Evolutionary conservation across 1,140 invertebrate genomes (phyloP), one percentile per base, ranked within the genome.

Genomic region (Probaryconus sp.): DNA sequence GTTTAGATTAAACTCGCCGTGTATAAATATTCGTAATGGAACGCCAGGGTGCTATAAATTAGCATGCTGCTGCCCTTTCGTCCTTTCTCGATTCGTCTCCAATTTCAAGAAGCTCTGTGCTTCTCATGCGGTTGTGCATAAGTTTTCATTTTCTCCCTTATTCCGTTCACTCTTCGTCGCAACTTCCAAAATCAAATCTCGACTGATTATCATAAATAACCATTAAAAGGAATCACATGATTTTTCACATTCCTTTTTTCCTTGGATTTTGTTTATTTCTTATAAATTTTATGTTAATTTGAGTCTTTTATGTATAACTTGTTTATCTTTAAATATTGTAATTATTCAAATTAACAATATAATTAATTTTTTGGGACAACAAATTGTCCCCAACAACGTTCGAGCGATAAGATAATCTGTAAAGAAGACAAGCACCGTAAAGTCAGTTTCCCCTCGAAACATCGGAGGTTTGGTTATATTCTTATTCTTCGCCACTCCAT

Each of bases 11-110:
- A 88, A 88, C 85, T 83, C 84, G 81, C 83, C 79, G 79, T 79
- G 85, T 82, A 88, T 88, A 88, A 88, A 88, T 88, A 88, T 87
- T 88, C 85, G 85, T 87, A 88, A 88, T 88, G 82, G 87, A 88
- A 82, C 87, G 80, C 85, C 84, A 78, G 87, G 85, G 87, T 87
- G 84, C 84, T 72, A 87, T 88, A 88, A 88, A 88, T 88, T 88
- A 87, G 84, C 79, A 87, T 88, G 84, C 79, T 88, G 84, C 79
- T 79, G 80, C 77, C 78, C 71, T 76, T 77, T 67, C 73, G 63
- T 78, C 72, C 76, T 79, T 71, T 74, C 65, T 65, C 76, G 74
- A 76, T 81, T 79, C 70, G 63, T 69, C 73, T 78, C 69, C 77
- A 69, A 69, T 80, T 78, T 78, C 79, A 42, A 75, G 63, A 61